phyloP scores from a whole-genome alignment of 2,888 invertebrate species.

The Diadegma fenestrale region DNA sequence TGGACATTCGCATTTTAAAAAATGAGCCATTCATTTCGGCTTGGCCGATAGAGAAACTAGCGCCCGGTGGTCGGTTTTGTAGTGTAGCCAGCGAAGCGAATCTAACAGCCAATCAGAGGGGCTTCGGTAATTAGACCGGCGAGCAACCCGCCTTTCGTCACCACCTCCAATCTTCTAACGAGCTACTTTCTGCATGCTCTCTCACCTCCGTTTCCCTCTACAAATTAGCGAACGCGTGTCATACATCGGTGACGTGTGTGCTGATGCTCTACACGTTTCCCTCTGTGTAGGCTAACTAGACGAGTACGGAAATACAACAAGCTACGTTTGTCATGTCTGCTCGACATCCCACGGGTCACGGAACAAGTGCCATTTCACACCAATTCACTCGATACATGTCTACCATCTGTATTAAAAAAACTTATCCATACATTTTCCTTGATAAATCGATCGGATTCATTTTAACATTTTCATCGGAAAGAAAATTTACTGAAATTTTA shows the following conservation, averaged over 20 bases:
- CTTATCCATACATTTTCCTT: not conserved
- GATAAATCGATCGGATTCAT: not conserved
- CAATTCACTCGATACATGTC: constrained; percentile 5
- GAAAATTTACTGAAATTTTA: too few species aligned
- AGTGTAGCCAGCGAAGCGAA: constrained; percentile 68
- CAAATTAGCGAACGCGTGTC: constrained; percentile 68
- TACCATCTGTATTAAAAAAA: not conserved
- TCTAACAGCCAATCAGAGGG: constrained; percentile 73
- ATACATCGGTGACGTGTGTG: constrained; percentile 58
- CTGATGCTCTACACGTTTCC: constrained; percentile 28
- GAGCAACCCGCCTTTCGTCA: constrained; percentile 54
- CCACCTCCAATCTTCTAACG: constrained; percentile 71
- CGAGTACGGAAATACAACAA: constrained; percentile 43
- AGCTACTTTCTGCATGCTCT: constrained; percentile 74
- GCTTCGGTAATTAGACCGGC: constrained; percentile 75
- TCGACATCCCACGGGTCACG: constrained; percentile 38
- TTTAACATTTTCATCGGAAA: not conserved
- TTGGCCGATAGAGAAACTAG: constrained; percentile 24
- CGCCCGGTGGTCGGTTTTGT: constrained; percentile 48
- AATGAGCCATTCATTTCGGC: constrained; percentile 33
- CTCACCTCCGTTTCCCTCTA: constrained; percentile 58
- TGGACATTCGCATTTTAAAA: constrained; percentile 24
- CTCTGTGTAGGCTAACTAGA: constrained; percentile 34
- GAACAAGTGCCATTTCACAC: constrained; percentile 45
- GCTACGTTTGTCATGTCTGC: constrained; percentile 44